Percentiles rank a stretch among this genome's conserved stretches.
These are phyloP conservation scores for Aselliscus stoliczkanus DNA, from an alignment of 2,797 vertebrate species.

Conservation along the genomic window DNA sequence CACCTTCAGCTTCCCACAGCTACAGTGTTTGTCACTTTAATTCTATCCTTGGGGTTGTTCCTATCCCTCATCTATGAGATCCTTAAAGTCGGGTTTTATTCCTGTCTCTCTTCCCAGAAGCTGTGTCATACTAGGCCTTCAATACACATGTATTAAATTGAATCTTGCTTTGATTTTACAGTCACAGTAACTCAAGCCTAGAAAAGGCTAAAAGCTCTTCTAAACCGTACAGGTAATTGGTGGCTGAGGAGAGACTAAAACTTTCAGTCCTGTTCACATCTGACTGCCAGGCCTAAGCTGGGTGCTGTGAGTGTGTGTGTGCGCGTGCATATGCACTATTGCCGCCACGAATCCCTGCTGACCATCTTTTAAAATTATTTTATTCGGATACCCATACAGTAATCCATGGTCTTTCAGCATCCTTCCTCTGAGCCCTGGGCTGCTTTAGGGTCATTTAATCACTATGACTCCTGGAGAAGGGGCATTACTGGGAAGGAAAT, in stretches of 20 bases:
- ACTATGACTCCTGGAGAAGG: background rate
- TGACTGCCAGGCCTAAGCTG: background rate
- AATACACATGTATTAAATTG: background rate
- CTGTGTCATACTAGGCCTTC: background rate
- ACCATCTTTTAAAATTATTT: background rate
- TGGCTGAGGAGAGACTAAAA: background rate
- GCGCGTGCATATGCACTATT: background rate
- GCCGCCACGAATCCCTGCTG: background rate
- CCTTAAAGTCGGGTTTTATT: background rate
- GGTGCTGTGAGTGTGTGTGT: background rate
- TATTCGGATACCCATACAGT: background rate
- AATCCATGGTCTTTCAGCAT: background rate
- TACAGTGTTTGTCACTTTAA: background rate
- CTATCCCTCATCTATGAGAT: background rate
- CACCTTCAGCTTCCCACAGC: background rate
- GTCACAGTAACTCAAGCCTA: background rate
- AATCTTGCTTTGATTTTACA: background rate
- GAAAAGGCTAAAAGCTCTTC: background rate
- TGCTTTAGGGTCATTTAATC: background rate
- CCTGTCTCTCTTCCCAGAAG: background rate
- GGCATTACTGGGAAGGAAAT: background rate
- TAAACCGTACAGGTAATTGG: background rate
- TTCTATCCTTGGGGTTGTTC: background rate
- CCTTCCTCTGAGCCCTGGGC: background rate
- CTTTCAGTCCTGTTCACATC: background rate